Base-by-base conservation (phyloP, 1,140 invertebrate genomes). In the Drosophila burlai region DNA sequence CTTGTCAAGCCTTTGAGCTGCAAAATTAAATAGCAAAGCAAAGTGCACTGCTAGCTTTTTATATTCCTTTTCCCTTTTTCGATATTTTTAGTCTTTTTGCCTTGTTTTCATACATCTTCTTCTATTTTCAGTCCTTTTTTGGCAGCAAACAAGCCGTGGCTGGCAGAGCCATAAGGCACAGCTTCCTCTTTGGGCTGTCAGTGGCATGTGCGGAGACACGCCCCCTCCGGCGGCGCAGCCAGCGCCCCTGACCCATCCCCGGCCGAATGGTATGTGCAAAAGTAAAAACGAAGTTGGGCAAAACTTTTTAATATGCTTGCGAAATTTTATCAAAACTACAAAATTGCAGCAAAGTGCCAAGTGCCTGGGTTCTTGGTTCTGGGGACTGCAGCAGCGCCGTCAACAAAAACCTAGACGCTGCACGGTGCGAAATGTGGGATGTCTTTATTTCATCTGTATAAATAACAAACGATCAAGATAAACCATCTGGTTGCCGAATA, bases 261-360 rank as follows among this genome's bases (percentile, higher is more conserved):
- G 42, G 43, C 77, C 69, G 75, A 72, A 58, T 78, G 81, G 84
- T 81, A 90, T 89, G 85, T 89, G 84, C 62, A 89, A 90, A 89
- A 89, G 85, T 90, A 89, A 90, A 85, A 90, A 85, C 85, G 81
- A 90, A 90, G 79, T 90, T 90, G 86, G 75, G 79, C 75, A 90
- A 90, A 90, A 90, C 79, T 90, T 90, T 90, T 90, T 90, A 90
- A 90, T 90, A 90, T 90, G 85, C 85, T 90, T 90, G 86, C 85
- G 86, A 90, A 90, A 90, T 90, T 90, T 90, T 90, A 90, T 90
- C 85, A 90, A 90, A 90, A 90, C 86, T 90, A 90, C 85, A 90
- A 90, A 90, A 90, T 90, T 90, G 85, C 85, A 90, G 85, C 81
- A 90, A 90, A 90, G 85, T 90, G 85, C 85, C 85, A 90, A 90